These are phyloP conservation scores for Drymonia ruficornis DNA, from an alignment of 2,888 invertebrate genomes.

Conservation along the genomic window DNA sequence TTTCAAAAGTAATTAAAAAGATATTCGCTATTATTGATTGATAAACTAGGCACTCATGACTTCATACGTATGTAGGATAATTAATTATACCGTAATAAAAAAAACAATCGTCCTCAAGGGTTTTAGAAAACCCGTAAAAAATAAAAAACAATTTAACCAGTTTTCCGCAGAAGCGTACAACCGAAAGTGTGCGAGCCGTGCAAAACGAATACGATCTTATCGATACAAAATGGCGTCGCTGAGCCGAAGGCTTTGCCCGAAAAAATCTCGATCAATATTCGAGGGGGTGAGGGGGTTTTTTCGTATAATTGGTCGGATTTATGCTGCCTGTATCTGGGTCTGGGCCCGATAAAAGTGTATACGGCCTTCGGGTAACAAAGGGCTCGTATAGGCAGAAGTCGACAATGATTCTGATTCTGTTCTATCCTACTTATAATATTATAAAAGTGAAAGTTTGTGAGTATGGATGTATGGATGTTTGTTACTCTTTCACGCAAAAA, in stretches of 20 bases:
- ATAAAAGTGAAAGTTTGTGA: no score
- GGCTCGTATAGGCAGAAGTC: slow-evolving; percentile 26
- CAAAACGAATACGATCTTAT: slow-evolving; percentile 70
- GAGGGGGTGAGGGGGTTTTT: slow-evolving; percentile 42
- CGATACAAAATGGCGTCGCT: slow-evolving; percentile 68
- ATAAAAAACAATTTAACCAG: slow-evolving; percentile 15
- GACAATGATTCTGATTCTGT: not conserved
- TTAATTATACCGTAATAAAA: no score
- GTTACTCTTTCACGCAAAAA: no score
- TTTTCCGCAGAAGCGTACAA: slow-evolving; percentile 52
- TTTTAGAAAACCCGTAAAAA: no score
- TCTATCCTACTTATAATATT: no score
- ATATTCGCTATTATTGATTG: no score
- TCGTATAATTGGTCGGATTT: slow-evolving; percentile 74
- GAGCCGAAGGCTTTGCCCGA: slow-evolving; percentile 53
- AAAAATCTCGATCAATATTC: slow-evolving; percentile 79
- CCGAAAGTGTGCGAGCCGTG: slow-evolving; percentile 48
- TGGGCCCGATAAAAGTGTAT: slow-evolving; percentile 36
- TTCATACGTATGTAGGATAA: no score
- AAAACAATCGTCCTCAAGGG: no score
- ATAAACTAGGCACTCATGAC: no score
- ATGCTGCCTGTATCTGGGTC: slow-evolving; percentile 61
- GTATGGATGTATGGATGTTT: no score
- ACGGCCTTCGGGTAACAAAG: slow-evolving; percentile 48
- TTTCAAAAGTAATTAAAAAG: no score